phyloP scores from a whole-genome alignment of 2,113 vertebrate species.

The Apus apus region DNA sequence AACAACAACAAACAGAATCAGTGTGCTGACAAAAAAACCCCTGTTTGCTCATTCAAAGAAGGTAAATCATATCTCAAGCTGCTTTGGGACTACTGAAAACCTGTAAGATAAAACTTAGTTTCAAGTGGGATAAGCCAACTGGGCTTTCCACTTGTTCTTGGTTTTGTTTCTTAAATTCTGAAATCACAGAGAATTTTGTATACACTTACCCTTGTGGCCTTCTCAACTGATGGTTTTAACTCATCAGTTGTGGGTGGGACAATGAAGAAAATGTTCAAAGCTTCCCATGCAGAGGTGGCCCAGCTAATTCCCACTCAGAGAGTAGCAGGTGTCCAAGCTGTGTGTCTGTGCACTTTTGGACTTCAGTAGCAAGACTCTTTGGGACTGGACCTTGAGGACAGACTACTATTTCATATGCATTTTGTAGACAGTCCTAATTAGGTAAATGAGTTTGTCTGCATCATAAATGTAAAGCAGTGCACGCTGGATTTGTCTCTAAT shows the following conservation, averaged over 20 bases:
- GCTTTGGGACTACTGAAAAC: background rate
- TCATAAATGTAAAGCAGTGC: background rate
- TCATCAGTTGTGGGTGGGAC: background rate
- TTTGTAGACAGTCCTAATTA: slow-evolving; percentile 46
- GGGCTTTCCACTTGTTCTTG: background rate
- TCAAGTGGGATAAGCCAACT: background rate
- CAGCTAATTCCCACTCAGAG: background rate
- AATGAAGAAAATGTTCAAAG: background rate
- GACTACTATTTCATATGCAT: background rate
- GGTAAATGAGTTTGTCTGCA: slow-evolving; percentile 41
- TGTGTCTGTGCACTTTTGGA: background rate
- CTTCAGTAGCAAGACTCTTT: background rate
- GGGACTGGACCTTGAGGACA: background rate
- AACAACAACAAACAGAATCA: background rate
- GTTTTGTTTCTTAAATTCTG: background rate
- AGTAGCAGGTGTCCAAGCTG: background rate
- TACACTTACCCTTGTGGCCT: background rate
- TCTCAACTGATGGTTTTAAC: background rate
- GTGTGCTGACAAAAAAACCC: background rate
- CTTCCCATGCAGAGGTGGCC: background rate
- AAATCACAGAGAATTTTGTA: background rate
- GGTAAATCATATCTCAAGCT: background rate
- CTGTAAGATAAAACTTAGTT: background rate
- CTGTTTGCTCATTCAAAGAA: background rate
- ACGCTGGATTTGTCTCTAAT: slow-evolving; percentile 40